These are phyloP conservation scores for Tokudaia muenninki DNA, from an alignment of 2,797 vertebrate species.

Conservation along the genomic window DNA sequence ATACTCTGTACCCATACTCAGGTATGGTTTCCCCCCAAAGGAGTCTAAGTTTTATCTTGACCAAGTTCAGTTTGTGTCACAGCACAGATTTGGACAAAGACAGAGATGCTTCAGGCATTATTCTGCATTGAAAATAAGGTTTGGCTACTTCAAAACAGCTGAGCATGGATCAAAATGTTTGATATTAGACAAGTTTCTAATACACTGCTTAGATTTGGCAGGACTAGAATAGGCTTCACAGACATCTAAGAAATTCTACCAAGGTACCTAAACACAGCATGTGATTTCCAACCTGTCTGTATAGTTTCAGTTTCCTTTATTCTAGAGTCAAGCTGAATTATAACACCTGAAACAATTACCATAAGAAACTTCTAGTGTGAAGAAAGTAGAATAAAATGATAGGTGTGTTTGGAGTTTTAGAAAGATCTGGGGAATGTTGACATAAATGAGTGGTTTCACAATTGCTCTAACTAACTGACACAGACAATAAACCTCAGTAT, in stretches of 20 bases:
- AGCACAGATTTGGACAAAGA: slow-evolving; percentile 3
- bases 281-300: not conserved
- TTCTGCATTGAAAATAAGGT: slow-evolving; percentile 63
- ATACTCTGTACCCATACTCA: slow-evolving; percentile 11
- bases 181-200: not conserved
- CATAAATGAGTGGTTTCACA: not conserved
- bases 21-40: not conserved
- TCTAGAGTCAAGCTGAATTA: not conserved
- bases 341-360: not conserved
- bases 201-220: not conserved
- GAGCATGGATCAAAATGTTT: not conserved
- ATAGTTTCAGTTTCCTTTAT: not conserved
- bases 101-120: slow-evolving; percentile 23
- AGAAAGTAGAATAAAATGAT: not conserved
- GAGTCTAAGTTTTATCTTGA: slow-evolving; percentile 73
- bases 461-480: not conserved
- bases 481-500: not conserved
- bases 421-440: not conserved
- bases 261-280: not conserved
- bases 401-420: not conserved
- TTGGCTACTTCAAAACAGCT: slow-evolving; percentile 34
- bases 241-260: not conserved
- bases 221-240: not conserved
- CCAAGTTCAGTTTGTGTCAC: slow-evolving; percentile 75
- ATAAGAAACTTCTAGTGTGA: not conserved